These are phyloP conservation scores for Belgica antarctica DNA, from an alignment of 2,888 invertebrate species.

Conservation along the genomic window DNA sequence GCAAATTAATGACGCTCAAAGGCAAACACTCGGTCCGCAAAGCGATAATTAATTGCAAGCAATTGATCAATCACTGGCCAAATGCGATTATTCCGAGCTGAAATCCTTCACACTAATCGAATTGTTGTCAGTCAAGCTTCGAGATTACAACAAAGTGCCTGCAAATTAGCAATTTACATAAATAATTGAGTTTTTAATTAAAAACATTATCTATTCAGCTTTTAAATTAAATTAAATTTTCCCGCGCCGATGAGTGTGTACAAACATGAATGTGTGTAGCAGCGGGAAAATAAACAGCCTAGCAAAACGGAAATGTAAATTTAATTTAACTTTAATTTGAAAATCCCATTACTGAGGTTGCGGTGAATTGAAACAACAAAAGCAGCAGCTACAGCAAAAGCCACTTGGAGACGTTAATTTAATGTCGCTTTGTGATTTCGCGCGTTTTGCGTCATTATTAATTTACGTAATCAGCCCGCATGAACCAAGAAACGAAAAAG, in stretches of 20 bases:
- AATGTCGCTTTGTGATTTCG: not conserved
- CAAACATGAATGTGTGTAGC: not conserved
- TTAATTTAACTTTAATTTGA: conserved; percentile 43
- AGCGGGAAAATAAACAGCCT: not conserved
- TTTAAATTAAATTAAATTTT: conserved; percentile 42
- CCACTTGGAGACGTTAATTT: not conserved
- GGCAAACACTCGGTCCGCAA: not conserved
- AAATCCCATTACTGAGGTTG: conserved; percentile 1
- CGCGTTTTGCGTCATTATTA: not conserved
- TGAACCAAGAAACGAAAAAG: not conserved
- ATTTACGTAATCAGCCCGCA: conserved; percentile 24
- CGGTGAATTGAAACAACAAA: not conserved
- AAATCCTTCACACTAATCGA: conserved; percentile 39
- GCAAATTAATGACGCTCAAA: not conserved
- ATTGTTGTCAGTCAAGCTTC: conserved; percentile 13
- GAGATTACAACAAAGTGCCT: not conserved
- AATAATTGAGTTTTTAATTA: conserved; percentile 38
- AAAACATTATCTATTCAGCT: conserved; percentile 38
- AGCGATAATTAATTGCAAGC: not conserved
- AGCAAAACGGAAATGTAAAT: conserved; percentile 38
- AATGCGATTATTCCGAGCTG: not conserved
- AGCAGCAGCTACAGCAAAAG: not conserved
- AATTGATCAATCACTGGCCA: conserved; percentile 35
- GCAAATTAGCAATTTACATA: conserved; percentile 30
- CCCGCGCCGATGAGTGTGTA: not conserved